phyloP scores from a whole-genome alignment of 2,888 invertebrate genomes.

The Ochlodes sylvanus region DNA sequence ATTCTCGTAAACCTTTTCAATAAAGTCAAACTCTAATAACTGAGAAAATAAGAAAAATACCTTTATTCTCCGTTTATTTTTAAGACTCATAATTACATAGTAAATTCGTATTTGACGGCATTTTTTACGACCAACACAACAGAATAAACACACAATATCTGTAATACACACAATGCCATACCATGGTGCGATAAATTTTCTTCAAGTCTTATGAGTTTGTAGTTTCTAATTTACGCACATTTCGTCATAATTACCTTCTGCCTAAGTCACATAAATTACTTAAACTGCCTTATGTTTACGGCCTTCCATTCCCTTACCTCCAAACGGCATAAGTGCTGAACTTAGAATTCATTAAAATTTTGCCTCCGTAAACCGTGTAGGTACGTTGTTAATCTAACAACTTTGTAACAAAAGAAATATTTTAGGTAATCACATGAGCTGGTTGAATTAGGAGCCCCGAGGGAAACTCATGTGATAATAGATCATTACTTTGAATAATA shows the following conservation, averaged over 20 bases:
- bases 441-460: not conserved
- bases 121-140: not conserved
- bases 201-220: constrained; percentile 21
- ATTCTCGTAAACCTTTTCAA: too few species aligned
- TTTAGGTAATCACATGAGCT: not conserved
- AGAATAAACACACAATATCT: not conserved
- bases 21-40: too few species aligned
- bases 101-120: too few species aligned
- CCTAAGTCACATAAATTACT: constrained; percentile 36
- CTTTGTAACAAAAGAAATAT: constrained; percentile 20
- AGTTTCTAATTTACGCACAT: constrained; percentile 35
- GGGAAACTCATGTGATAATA: not conserved
- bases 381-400: constrained; percentile 18
- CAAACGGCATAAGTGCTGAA: constrained; percentile 29
- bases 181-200: constrained; percentile 22
- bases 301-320: constrained; percentile 24
- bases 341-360: constrained; percentile 30
- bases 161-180: not conserved
- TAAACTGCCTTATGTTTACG: constrained; percentile 27
- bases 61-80: too few species aligned
- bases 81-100: too few species aligned
- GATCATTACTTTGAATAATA: too few species aligned
- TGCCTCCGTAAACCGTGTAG: constrained; percentile 4
- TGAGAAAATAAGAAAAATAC: too few species aligned
- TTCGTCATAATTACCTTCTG: constrained; percentile 36